Evolutionary conservation across 2,113 vertebrate genomes (phyloP), one percentile per base, ranked within the genome.

Genomic region (Paraplagusia blochii): DNA sequence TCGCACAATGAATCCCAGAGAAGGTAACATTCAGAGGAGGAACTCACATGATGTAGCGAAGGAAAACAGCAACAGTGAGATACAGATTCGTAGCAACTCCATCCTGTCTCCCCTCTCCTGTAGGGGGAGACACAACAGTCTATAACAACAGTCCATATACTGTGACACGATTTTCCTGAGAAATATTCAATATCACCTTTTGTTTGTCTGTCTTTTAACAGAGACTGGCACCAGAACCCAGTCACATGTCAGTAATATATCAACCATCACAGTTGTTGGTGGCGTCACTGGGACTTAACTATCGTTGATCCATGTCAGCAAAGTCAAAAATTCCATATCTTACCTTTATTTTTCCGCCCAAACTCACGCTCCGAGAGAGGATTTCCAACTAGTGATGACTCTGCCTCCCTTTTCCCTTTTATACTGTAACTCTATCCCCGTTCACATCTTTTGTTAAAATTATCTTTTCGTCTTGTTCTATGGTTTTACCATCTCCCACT

Each of bases 391-490:
- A 67, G 8, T 50, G 50, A 39, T 50, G 44, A 22, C 7, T 15
- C 19, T 15, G 44, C 29, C 58, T 53, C 45, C 50, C 46, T 48
- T 34, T 43, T 36, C 19, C 44, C 69, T 86, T 88, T 85, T 90
- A 89, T 90, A 90, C 11, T 61, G 81, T 54, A 79, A 83, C 64
- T 14, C 3, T 67, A 80, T 72, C 74, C 63, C n/a, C 9, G 2
- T 38, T 9, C 10, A 50, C 11, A 48, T 48, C 84, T 71, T 87
- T 85, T 84, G 81, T 86, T 45, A 2, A 33, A 62, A 63, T 63
- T 44, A 72, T 82, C 80, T 74, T 64, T 74, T 61, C 9, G 9
- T 76, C 69, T 53, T n/a, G 35, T 55, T 70, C 69, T 82, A 61
- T 67, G 42, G 33, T 33, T 18, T 22, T 14, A 40, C 14, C 52